These are phyloP conservation scores for Antigone vipio DNA, from an alignment of 2,113 vertebrate genomes.

Conservation along the genomic window DNA sequence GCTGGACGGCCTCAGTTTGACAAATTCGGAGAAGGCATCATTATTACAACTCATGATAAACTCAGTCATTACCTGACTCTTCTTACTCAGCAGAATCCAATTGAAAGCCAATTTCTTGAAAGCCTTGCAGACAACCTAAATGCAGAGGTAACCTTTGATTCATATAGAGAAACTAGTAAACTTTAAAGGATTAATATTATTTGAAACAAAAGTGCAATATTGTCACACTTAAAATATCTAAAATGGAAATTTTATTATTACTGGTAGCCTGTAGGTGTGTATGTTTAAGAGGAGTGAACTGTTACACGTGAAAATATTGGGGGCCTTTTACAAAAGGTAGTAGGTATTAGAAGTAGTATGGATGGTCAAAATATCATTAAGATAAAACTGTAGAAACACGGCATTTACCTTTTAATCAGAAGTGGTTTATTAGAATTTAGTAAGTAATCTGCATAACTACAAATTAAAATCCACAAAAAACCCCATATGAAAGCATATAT, in stretches of 20 bases:
- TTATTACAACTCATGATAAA: slow-evolving; percentile 96
- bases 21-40: slow-evolving; percentile 93
- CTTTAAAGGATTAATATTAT: not conserved
- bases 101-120: slow-evolving; percentile 95
- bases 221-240: not conserved
- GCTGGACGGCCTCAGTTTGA: slow-evolving; percentile 97
- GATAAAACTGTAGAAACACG: not conserved
- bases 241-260: not conserved
- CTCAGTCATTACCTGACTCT: slow-evolving; percentile 96
- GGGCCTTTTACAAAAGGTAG: not conserved
- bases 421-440: not conserved
- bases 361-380: not conserved
- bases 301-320: not conserved
- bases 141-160: slow-evolving; percentile 84
- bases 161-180: not conserved
- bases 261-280: not conserved
- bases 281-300: not conserved
- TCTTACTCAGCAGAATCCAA: slow-evolving; percentile 97
- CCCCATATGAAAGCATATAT: not conserved
- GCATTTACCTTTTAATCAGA: not conserved
- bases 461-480: not conserved
- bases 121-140: slow-evolving; percentile 96
- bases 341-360: not conserved
- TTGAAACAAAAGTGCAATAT: not conserved
- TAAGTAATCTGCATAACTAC: not conserved